Base-by-base conservation (phyloP, 2,797 vertebrate species). In the Manis crassicaudata region DNA sequence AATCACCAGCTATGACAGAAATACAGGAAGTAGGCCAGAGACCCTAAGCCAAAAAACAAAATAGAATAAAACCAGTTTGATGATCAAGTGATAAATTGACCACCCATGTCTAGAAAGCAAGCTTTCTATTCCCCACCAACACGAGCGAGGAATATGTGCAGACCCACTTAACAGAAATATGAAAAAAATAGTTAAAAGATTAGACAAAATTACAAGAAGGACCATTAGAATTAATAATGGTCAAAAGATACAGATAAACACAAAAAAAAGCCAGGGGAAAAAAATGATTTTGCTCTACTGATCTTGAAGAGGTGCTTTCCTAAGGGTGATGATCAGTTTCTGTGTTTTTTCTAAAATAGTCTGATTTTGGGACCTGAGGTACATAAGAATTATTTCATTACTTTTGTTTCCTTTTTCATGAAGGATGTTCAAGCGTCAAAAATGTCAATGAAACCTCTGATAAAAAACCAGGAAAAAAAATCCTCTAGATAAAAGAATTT, bases 51-150 rank as follows among this genome's bases (percentile, higher is more conserved):
- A 93, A 94, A 89, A 90, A 88, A 79, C 21, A 58, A 12, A 85
- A 16, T 95, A 87, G 43, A 82, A 43, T 43, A 90, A 97, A 95
- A 60, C 17, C 84, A 90, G 60, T 46, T 23, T 90, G 68, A 65
- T n/a, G 46, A 85, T 73, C 52, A 25, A 56, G 83, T 65, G 25
- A 43, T 27, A 94, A 93, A 90, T 1, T 46, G 37, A 67, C 40
- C 25, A 80, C 62, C 29, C 29, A 89, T 35, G 7, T 70, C 21
- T 54, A 84, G 63, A 93, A 94, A 93, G 21, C 12, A 75, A 95
- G 32, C 18, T 65, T 77, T 88, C 67, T 73, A 68, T 54, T 82
- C 20, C 25, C 37, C 25, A 76, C 37, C 7, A 92, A 37, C 9
- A 25, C 17, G 43, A 46, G 9, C 7, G 5, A 93, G 62, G 12